Evolutionary conservation across 2,888 invertebrate genomes (phyloP).

Genomic region (Platycheirus albimanus): DNA sequence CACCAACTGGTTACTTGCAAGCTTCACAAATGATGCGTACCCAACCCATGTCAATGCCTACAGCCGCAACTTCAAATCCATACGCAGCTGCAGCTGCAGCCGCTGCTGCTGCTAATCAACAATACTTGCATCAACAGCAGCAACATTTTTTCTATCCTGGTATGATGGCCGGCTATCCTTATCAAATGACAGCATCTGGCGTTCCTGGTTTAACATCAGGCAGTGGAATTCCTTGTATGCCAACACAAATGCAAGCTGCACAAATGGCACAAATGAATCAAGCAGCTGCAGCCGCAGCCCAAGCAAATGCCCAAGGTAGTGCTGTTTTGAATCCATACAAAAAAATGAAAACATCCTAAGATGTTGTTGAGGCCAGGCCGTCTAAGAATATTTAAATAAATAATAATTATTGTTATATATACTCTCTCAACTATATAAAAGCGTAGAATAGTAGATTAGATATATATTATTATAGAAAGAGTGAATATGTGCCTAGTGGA

Average conservation of each 20-base stretch:
- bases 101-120: slow-evolving; percentile 76
- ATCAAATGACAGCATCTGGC: slow-evolving; percentile 83
- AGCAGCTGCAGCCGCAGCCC: slow-evolving; percentile 77
- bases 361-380: slow-evolving; percentile 1
- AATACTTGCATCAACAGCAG: slow-evolving; percentile 77
- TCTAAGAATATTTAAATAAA: slow-evolving; percentile 20
- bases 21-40: slow-evolving; percentile 74
- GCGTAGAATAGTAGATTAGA: slow-evolving; percentile 56
- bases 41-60: slow-evolving; percentile 72
- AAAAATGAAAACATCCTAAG: slow-evolving; percentile 91
- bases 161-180: slow-evolving; percentile 84
- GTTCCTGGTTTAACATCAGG: slow-evolving; percentile 77
- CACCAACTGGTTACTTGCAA: slow-evolving; percentile 75
- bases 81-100: slow-evolving; percentile 73
- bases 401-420: no score
- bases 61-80: slow-evolving; percentile 76
- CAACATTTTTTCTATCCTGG: slow-evolving; percentile 82
- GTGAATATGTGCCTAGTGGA: slow-evolving; percentile 65
- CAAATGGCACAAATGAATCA: slow-evolving; percentile 74
- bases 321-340: slow-evolving; percentile 91
- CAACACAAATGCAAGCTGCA: slow-evolving; percentile 78
- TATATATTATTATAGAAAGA: slow-evolving; percentile 59
- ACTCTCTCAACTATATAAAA: slow-evolving; percentile 45
- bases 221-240: slow-evolving; percentile 80
- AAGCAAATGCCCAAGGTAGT: slow-evolving; percentile 76